A percentile compares a stretch with the other conserved stretches of the same genome.
These are phyloP conservation scores for Sorex araneus DNA, from an alignment of 2,113 vertebrate species.

Conservation along the genomic window DNA sequence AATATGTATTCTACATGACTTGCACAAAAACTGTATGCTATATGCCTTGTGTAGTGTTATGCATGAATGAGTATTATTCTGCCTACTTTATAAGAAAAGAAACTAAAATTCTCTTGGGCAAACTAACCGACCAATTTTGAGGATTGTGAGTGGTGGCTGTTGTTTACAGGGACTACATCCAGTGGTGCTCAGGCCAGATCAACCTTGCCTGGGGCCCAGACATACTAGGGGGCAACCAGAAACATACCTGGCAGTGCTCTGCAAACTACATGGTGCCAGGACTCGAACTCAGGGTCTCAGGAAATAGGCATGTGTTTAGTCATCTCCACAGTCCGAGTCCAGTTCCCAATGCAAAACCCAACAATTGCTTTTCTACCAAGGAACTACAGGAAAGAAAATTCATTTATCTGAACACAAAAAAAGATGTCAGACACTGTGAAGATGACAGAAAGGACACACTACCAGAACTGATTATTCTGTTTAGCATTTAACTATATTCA, in stretches of 20 bases:
- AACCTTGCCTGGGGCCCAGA: too few relatives aligned
- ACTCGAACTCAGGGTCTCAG: too few relatives aligned
- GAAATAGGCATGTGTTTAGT: too few relatives aligned
- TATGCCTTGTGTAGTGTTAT: too few relatives aligned
- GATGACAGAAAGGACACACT: neutral
- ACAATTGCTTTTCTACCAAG: neutral
- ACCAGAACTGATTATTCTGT: conserved; percentile 37
- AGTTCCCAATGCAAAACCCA: conserved; percentile 28
- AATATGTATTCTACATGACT: too few relatives aligned
- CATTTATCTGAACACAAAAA: conserved; percentile 41
- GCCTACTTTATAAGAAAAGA: conserved; percentile 50
- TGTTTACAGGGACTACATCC: too few relatives aligned
- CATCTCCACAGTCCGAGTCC: neutral
- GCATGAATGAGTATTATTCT: neutral
- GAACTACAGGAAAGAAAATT: conserved; percentile 7
- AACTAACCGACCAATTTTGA: neutral
- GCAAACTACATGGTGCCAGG: too few relatives aligned
- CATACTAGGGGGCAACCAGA: too few relatives aligned
- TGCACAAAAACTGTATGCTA: too few relatives aligned
- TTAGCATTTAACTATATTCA: neutral
- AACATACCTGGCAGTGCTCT: too few relatives aligned
- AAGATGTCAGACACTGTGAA: neutral
- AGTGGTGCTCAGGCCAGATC: too few relatives aligned
- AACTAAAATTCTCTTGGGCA: conserved; percentile 6
- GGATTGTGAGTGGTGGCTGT: too few relatives aligned